Evolutionary conservation across 2,888 invertebrate genomes (phyloP).

Genomic region (Dynastes grantii): DNA sequence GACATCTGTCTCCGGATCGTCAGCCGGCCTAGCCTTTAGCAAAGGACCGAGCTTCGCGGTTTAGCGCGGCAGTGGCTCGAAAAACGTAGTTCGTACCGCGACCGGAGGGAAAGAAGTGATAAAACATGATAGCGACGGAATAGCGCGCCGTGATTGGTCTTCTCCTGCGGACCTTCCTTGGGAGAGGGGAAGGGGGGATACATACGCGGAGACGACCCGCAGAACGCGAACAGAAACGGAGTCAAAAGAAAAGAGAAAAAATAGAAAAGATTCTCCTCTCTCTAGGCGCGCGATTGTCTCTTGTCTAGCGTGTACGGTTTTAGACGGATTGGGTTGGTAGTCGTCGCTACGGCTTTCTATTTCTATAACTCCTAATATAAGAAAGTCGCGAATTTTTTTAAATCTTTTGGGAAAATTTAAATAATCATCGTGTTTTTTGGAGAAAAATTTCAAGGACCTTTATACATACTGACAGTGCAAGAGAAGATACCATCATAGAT

Average conservation of each 20-base stretch:
- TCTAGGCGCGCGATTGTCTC: constrained; percentile 30
- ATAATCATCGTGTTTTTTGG: no score
- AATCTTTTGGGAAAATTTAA: no score
- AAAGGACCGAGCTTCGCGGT: constrained; percentile 50
- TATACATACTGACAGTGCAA: no score
- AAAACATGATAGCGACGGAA: constrained; percentile 69
- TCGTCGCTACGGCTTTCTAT: constrained; percentile 58
- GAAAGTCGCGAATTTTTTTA: no score
- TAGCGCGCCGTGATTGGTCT: constrained; percentile 68
- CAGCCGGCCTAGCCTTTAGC: constrained; percentile 10
- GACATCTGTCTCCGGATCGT: constrained; percentile 60
- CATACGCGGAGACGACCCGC: constrained; percentile 59
- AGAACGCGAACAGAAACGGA: no score
- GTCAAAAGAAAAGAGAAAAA: no score
- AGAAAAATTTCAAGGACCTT: no score
- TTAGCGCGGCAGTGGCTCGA: neutral
- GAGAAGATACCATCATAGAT: no score
- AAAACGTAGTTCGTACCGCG: constrained; percentile 52
- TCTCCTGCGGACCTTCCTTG: constrained; percentile 61
- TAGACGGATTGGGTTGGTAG: constrained; percentile 58
- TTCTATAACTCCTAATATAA: neutral
- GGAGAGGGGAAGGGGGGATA: constrained; percentile 62
- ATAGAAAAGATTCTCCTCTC: constrained; percentile 56
- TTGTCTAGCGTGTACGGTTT: constrained; percentile 10
- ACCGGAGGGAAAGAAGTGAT: constrained; percentile 66